Conservation (phyloP, 2,888 invertebrate species). For the Amphiduros pacificus region DNA sequence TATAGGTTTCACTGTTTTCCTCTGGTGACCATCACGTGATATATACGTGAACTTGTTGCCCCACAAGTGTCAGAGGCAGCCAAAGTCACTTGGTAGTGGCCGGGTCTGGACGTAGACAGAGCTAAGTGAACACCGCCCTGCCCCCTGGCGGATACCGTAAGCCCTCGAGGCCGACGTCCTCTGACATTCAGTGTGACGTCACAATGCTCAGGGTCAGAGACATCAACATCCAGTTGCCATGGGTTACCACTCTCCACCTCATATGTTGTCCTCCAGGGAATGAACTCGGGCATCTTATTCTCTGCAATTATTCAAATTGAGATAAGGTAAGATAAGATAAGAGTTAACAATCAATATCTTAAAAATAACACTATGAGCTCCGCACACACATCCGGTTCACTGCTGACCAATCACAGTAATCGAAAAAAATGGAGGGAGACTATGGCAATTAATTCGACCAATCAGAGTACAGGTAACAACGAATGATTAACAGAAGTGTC, state of each 20-base stretch:
- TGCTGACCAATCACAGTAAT: too few relatives aligned
- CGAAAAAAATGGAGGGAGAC: too few relatives aligned
- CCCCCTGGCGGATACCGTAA: too few relatives aligned
- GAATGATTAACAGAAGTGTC: too few relatives aligned
- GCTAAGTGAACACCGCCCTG: too few relatives aligned
- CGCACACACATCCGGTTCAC: too few relatives aligned
- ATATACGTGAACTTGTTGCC: not conserved
- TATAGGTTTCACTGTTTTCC: too few relatives aligned
- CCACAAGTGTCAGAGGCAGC: not conserved
- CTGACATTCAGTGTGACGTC: not conserved
- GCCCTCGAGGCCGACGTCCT: too few relatives aligned
- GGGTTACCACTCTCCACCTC: not conserved
- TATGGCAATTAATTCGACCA: too few relatives aligned
- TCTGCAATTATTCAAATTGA: not conserved
- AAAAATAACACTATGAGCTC: too few relatives aligned
- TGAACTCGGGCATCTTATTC: not conserved
- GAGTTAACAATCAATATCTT: too few relatives aligned
- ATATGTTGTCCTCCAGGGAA: not conserved
- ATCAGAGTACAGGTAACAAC: too few relatives aligned
- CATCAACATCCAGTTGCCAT: slow-evolving; percentile 1
- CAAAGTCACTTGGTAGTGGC: not conserved
- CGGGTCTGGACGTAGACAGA: not conserved
- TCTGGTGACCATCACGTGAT: not conserved
- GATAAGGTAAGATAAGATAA: not conserved
- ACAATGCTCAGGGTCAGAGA: not conserved